phyloP scores from a whole-genome alignment of 2,113 vertebrate species.

The Apeltes quadracus region DNA sequence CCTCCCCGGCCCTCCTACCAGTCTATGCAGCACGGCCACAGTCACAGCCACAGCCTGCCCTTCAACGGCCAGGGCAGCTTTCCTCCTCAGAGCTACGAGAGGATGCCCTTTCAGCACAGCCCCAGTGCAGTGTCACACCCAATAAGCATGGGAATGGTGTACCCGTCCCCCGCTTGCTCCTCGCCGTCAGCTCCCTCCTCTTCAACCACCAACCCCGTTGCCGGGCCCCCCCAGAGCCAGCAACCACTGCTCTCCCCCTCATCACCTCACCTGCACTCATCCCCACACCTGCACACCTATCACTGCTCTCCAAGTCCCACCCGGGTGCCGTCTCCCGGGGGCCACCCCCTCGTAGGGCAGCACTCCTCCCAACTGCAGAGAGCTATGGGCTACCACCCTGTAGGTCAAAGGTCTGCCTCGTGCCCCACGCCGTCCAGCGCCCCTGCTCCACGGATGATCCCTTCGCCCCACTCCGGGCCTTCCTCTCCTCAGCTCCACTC shows the following conservation, averaged over 20 bases:
- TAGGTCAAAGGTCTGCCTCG: slow-evolving; percentile 85
- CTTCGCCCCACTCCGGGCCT: slow-evolving; percentile 90
- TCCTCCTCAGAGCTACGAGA: slow-evolving; percentile 88
- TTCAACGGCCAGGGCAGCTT: slow-evolving; percentile 92
- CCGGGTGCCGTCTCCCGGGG: slow-evolving; percentile 82
- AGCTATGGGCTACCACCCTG: slow-evolving; percentile 85
- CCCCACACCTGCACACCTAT: slow-evolving; percentile 84
- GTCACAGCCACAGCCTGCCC: slow-evolving; percentile 69
- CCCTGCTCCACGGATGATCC: slow-evolving; percentile 83
- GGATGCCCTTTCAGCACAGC: slow-evolving; percentile 89
- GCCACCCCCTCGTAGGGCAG: slow-evolving; percentile 83
- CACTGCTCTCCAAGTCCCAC: slow-evolving; percentile 84
- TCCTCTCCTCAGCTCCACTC: slow-evolving; percentile 93
- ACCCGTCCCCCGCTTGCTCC: slow-evolving; percentile 84
- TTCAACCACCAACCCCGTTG: slow-evolving; percentile 71
- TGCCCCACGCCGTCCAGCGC: slow-evolving; percentile 85
- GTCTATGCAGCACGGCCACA: slow-evolving; percentile 84
- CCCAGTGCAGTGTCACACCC: slow-evolving; percentile 82
- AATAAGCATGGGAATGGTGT: slow-evolving; percentile 88
- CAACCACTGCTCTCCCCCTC: slow-evolving; percentile 78
- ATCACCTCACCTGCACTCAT: slow-evolving; percentile 84
- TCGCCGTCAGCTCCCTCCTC: slow-evolving; percentile 75
- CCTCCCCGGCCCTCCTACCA: slow-evolving; percentile 87
- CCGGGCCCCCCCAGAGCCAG: slow-evolving; percentile 80
- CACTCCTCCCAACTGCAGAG: slow-evolving; percentile 86